Evolutionary conservation across 2,888 invertebrate species (phyloP), one percentile per base, ranked within the genome.

Genomic region (Callimorpha dominula): DNA sequence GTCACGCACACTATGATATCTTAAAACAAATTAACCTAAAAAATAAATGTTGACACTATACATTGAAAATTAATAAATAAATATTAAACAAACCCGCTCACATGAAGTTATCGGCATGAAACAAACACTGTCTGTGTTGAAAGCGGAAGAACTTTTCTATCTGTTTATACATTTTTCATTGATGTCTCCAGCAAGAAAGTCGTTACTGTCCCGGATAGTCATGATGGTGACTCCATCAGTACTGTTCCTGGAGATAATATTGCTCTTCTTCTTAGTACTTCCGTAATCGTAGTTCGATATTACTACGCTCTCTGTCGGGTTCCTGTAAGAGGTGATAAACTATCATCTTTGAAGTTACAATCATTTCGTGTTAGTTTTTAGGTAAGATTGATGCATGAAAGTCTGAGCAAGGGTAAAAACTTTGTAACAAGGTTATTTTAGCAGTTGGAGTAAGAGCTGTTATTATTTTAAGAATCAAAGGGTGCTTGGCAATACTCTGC

Each of bases 231-330:
- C 94, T 0, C 94, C 92, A 62, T 96, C 95, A 2, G 92, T 79
- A 65, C 92, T 95, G 83, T 92, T 93, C 78, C 94, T 86, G 0
- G 93, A 90, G 77, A 95, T 92, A 60, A 94, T 89, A 83, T 94
- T 93, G 81, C 87, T 93, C 74, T 95, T 95, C 89, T 96, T 95
- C 87, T 95, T 96, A 82, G 92, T 91, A 86, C 92, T 94, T 87
- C 94, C 94, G 85, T 93, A 94, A 77, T 96, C 96, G 91, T 94
- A 95, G 88, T 95, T 95, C 63, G 96, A 95, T 82, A 95, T 95
- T 80, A 96, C 96, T 72, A 96, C 93, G 81, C 95, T 95, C 84
- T 95, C 95, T 90, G 95, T 94, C 46, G 93, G 92, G 77, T 95
- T 95, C 90, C 95, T 95, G 93, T 70, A 91, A 91, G 82, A 83